phyloP scores from a whole-genome alignment of 2,888 invertebrate species.

The Zeuzera pyrina region DNA sequence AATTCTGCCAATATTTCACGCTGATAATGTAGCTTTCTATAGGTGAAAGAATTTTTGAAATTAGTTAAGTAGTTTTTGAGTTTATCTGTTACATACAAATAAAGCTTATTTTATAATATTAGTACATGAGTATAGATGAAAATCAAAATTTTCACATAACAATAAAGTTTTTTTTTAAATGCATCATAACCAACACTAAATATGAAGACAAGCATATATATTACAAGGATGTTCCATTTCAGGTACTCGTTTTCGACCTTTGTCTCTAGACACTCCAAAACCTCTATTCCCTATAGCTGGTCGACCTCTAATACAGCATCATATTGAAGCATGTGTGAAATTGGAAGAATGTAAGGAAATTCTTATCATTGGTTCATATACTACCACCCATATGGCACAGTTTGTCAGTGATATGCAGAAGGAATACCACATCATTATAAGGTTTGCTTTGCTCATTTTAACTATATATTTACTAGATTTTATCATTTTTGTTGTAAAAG shows the following conservation, averaged over 20 bases:
- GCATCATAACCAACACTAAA: neutral
- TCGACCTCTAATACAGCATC: slow-evolving; percentile 95
- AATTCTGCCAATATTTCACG: too few species aligned
- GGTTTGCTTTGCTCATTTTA: too few species aligned
- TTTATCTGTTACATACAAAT: too few species aligned
- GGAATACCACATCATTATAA: slow-evolving; percentile 84
- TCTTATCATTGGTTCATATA: slow-evolving; percentile 94
- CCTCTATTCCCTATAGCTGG: slow-evolving; percentile 98
- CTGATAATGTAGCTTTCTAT: too few species aligned
- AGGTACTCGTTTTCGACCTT: slow-evolving; percentile 97
- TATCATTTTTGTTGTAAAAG: too few species aligned
- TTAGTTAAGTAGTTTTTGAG: too few species aligned
- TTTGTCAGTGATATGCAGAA: slow-evolving; percentile 91
- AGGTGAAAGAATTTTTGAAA: too few species aligned
- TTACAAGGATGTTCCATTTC: too few species aligned
- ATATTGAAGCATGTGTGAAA: slow-evolving; percentile 92
- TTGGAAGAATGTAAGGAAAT: slow-evolving; percentile 90
- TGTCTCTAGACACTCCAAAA: slow-evolving; percentile 97
- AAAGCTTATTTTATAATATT: too few species aligned
- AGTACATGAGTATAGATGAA: neutral
- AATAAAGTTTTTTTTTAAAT: neutral
- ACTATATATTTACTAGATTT: too few species aligned
- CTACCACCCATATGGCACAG: slow-evolving; percentile 85
- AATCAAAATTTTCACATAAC: neutral
- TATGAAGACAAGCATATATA: neutral